Evolutionary conservation across 2,797 vertebrate species (phyloP), one percentile per base, ranked within the genome.

Genomic region (Agapornis canus): DNA sequence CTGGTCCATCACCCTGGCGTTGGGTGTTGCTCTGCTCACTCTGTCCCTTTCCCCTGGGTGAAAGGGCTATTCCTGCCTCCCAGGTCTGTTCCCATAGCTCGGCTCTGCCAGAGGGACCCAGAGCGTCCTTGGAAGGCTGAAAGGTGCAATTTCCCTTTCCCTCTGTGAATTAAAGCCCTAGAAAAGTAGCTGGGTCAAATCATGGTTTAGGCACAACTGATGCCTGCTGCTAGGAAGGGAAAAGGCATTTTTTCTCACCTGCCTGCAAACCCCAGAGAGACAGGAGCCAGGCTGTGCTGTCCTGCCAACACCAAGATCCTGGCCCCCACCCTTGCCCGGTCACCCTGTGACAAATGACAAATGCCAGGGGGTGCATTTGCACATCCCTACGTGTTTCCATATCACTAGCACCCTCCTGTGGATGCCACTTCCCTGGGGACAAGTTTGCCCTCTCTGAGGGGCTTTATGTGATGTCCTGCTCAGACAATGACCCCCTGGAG

Each of bases 81-180:
- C 81, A 85, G 78, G 56, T 86, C 80, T 95, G 12, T 69, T 82
- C 56, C 83, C 43, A 29, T 49, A 61, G 79, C 37, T 75, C 4
- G 0, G 16, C 32, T 89, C 60, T 87, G 71, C 47, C 1, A 10
- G 59, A 87, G 43, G 13, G 54, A 81, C 43, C 20, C 63, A 61
- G 72, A 63, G 25, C 23, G 54, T 69, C 82, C 69, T 39, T 57
- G 78, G 45, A 94, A 93, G 57, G 59, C 39, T 82, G 91, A 90
- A 97, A 95, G 86, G 93, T 94, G 94, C 82, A 89, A 95, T 65
- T 91, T 96, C 89, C 82, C 65, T 91, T 91, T 91, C n/a, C 7
- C 52, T 27, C 73, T 88, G 76, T 18, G 59, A 81, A 65, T 40
- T 43, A 65, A 86, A 60, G 60, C 60, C 51, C 37, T 40, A 13